Evolutionary conservation across 1,140 invertebrate species (phyloP).

Genomic region (Gyrodactylus bullatarudis): DNA sequence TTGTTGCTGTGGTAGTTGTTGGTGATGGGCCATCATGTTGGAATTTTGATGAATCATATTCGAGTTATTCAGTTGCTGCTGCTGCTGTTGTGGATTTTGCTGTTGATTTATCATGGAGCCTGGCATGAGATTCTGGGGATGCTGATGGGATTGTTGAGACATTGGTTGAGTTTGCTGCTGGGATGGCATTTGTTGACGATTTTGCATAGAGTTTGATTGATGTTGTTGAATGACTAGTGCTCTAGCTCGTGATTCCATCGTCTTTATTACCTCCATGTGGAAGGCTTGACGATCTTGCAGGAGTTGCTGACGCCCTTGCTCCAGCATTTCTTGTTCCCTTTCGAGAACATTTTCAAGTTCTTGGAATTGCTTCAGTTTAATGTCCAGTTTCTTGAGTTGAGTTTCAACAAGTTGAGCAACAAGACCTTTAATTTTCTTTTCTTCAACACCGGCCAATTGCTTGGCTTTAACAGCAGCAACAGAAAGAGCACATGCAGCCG

Average conservation of each 20-base stretch:
- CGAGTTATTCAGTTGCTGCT: background rate
- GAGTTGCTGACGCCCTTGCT: slow-evolving; percentile 1
- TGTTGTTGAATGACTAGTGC: background rate
- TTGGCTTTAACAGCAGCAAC: slow-evolving; percentile 7
- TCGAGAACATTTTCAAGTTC: slow-evolving; percentile 2
- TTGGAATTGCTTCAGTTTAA: slow-evolving; percentile 8
- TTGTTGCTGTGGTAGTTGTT: background rate
- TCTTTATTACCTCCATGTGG: slow-evolving; percentile 4
- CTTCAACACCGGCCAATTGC: slow-evolving; percentile 7
- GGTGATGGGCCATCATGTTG: background rate
- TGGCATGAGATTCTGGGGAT: background rate
- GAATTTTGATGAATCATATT: background rate
- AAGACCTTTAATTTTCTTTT: slow-evolving; percentile 8
- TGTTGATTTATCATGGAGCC: too few relatives aligned
- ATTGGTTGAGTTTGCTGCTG: background rate
- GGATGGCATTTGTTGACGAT: background rate
- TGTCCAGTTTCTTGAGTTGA: slow-evolving; percentile 8
- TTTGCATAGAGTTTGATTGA: background rate
- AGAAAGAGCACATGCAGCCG: slow-evolving; percentile 3
- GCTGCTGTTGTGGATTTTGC: background rate
- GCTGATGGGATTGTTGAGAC: background rate
- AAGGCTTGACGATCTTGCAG: slow-evolving; percentile 5
- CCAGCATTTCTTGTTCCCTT: slow-evolving; percentile 4
- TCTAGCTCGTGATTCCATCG: background rate
- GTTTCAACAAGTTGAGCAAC: slow-evolving; percentile 7